A percentile compares a stretch with the other conserved stretches of the same genome.
phyloP scores from a whole-genome alignment of 2,797 vertebrate species.

The Numenius phaeopus region DNA sequence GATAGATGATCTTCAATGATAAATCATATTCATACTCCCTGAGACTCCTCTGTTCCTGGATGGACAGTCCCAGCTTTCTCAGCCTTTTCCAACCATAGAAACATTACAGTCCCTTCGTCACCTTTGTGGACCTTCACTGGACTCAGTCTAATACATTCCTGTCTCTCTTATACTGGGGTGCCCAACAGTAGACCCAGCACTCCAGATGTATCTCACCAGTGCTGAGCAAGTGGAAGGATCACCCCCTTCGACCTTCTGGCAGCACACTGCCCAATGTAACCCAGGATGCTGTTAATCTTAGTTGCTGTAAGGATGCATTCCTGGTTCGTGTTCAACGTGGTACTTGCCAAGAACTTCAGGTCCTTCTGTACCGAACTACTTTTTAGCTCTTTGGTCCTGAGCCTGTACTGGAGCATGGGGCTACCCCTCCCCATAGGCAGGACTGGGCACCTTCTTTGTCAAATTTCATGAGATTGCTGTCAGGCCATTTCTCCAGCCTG shows the following conservation, averaged over 20 bases:
- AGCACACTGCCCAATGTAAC: not conserved
- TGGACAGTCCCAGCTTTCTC: not conserved
- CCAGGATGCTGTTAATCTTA: not conserved
- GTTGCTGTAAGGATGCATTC: not conserved
- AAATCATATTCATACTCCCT: too few species aligned
- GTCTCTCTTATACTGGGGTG: not conserved
- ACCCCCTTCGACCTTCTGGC: rapidly evolving
- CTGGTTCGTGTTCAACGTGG: not conserved
- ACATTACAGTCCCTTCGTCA: not conserved
- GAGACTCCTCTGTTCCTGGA: not conserved
- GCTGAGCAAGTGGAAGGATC: not conserved
- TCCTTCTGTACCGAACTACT: not conserved
- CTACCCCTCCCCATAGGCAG: not conserved
- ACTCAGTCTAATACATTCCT: not conserved
- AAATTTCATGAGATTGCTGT: not conserved
- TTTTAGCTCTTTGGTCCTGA: not conserved
- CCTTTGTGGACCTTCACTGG: not conserved
- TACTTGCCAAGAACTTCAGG: not conserved
- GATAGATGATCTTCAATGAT: not conserved
- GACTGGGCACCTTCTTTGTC: not conserved
- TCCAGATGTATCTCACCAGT: not conserved
- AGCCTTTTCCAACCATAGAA: not conserved
- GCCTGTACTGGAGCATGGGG: not conserved
- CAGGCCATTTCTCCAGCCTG: not conserved
- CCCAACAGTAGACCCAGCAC: not conserved